phyloP scores from a whole-genome alignment of 2,888 invertebrate genomes.

The Diarsia mendica region DNA sequence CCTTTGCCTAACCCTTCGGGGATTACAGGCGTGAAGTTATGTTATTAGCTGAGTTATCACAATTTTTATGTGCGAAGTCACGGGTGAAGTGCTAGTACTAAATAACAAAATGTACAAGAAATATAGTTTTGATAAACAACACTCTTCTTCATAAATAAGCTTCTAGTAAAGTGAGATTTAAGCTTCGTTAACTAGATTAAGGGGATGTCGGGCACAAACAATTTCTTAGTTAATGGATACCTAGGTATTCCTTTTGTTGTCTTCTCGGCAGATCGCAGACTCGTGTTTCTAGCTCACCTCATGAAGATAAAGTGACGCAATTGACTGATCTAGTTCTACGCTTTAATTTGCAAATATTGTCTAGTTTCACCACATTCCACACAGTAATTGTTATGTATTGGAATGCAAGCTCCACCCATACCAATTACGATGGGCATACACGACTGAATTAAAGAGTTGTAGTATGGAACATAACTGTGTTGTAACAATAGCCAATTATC shows the following conservation, averaged over 20 bases:
- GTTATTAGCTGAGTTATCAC: no score
- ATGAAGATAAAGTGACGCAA: slow-evolving; percentile 60
- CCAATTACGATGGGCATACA: slow-evolving; percentile 74
- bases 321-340: slow-evolving; percentile 75
- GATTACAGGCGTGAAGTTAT: no score
- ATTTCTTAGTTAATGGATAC: not conserved
- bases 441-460: slow-evolving; percentile 67
- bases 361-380: slow-evolving; percentile 85
- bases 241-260: no score
- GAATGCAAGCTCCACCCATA: slow-evolving; percentile 80
- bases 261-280: slow-evolving; percentile 8
- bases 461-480: slow-evolving; percentile 29
- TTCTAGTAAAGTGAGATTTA: not conserved
- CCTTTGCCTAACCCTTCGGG: no score
- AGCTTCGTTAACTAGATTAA: not conserved
- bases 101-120: not conserved
- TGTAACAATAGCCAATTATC: slow-evolving; percentile 37
- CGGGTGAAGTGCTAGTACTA: not conserved
- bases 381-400: slow-evolving; percentile 79
- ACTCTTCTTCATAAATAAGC: not conserved
- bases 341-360: slow-evolving; percentile 80
- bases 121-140: not conserved
- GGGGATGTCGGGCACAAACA: not conserved
- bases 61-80: no score
- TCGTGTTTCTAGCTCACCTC: slow-evolving; percentile 7